Evolutionary conservation across 2,797 vertebrate species (phyloP).

Genomic region (Cynopterus sphinx): DNA sequence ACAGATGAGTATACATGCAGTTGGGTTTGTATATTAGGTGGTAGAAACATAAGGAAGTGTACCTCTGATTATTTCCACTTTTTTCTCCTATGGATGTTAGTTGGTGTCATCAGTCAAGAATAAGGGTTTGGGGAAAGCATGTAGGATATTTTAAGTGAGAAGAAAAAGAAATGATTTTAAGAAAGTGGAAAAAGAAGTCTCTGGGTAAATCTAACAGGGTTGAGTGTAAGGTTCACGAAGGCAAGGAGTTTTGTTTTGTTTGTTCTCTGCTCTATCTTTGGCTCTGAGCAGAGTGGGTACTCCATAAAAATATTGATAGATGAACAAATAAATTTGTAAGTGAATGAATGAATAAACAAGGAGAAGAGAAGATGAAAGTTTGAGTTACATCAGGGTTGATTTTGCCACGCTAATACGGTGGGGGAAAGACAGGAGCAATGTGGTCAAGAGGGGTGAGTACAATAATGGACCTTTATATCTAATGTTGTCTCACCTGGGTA

Average conservation of each 20-base stretch:
- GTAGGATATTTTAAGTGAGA: not conserved
- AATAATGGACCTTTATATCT: not conserved
- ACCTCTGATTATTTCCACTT: not conserved
- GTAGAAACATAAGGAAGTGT: not conserved
- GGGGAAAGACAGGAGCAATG: not conserved
- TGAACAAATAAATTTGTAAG: not conserved
- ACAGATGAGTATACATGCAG: not conserved
- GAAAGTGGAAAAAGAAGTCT: not conserved
- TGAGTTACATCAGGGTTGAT: not conserved
- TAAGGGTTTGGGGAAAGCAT: accelerated
- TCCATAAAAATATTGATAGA: not conserved
- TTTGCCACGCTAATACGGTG: not conserved
- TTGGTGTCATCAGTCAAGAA: not conserved
- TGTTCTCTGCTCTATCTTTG: not conserved
- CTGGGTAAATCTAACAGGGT: not conserved
- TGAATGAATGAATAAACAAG: not conserved
- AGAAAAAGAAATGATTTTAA: not conserved
- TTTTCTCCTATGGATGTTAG: not conserved
- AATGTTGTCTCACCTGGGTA: not conserved
- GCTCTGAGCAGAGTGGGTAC: not conserved
- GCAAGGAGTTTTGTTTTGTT: not conserved
- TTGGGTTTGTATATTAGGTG: not conserved
- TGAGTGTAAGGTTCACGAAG: not conserved
- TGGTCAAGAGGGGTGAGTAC: not conserved
- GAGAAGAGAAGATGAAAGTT: not conserved